A percentile compares a stretch with the other conserved stretches of the same genome.
These are phyloP conservation scores for Drosophila lacicola DNA, from an alignment of 2,888 invertebrate species.

Conservation along the genomic window DNA sequence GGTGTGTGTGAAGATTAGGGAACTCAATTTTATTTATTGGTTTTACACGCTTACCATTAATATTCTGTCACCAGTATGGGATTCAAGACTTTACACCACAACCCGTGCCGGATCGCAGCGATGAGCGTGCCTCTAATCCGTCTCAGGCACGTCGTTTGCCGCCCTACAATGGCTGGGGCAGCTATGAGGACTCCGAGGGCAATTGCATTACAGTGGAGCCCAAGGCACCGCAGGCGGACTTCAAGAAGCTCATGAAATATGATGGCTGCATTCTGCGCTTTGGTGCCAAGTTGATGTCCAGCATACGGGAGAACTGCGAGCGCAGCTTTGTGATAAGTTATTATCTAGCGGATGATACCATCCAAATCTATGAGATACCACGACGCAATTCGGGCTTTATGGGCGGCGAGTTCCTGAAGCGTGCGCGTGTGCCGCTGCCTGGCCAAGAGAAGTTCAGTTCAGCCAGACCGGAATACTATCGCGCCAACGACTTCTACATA, in stretches of 20 bases:
- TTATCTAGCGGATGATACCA: constrained; percentile 92
- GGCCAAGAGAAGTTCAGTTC: constrained; percentile 90
- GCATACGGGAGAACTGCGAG: constrained; percentile 88
- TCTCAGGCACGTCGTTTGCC: constrained; percentile 86
- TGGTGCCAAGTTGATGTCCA: constrained; percentile 91
- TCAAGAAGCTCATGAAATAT: constrained; percentile 92
- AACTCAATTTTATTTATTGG: neutral
- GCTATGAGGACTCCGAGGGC: constrained; percentile 94
- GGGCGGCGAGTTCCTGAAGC: constrained; percentile 89
- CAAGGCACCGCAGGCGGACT: constrained; percentile 91
- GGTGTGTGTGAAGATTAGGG: constrained; percentile 48
- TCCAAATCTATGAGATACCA: constrained; percentile 92
- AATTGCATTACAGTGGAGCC: constrained; percentile 93
- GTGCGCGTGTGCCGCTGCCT: constrained; percentile 90
- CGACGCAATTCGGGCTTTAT: constrained; percentile 89
- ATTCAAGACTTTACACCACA: constrained; percentile 82
- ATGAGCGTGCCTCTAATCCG: constrained; percentile 57
- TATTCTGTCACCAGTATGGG: constrained; percentile 74
- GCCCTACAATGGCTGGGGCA: constrained; percentile 96
- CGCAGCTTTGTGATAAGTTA: constrained; percentile 93
- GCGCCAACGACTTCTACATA: constrained; percentile 93
- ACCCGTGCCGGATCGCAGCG: constrained; percentile 68
- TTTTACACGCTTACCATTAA: neutral
- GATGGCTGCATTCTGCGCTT: constrained; percentile 93
- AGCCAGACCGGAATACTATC: constrained; percentile 90